Evolutionary conservation across 2,888 invertebrate species (phyloP), one percentile per base, ranked within the genome.

Genomic region (Odontothrips loti): DNA sequence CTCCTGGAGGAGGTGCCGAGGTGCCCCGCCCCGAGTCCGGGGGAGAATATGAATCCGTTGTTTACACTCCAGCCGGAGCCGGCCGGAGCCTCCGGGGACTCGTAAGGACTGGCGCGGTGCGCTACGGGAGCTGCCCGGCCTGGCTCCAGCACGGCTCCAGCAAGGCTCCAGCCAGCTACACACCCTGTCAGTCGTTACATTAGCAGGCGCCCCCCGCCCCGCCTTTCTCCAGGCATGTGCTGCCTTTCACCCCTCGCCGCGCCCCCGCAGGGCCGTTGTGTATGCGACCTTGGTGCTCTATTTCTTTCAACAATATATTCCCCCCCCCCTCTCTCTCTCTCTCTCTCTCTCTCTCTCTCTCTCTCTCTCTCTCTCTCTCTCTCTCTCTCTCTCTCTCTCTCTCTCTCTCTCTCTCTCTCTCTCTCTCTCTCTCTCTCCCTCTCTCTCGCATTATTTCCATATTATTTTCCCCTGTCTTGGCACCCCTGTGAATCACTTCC

Each of bases 21-120:
- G 63, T n/a, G n/a, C n/a, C n/a, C n/a, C n/a, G n/a, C n/a, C 63
- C 68, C 68, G 68, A 3, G 6, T 20, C 20, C 58, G 58, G 4
- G 58, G 58, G 58, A n/a, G 68, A 75, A 75, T 75, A 75, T 75
- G 68, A 75, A 75, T 75, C 68, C 68, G 68, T 23, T 75, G 68
- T 75, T 75, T 75, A 75, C 68, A 75, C 68, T 75, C 68, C 68
- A 20, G 34, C 68, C 68, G 11, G 23, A 27, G 68, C 68, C 23
- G 11, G 27, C 68, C 27, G 27, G 27, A 10, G 68, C 68, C 68
- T 75, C 68, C 68, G 10, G 68, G 68, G 68, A 75, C 68, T 75
- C 68, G 23, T 75, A 75, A 75, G 27, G 23, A 75, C 68, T 43
- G 34, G 34, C 34, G 34, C 2, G 34, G 34, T 43, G 34, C 34